phyloP scores from a whole-genome alignment of 2,113 vertebrate species.

The Nematolebias whitei region DNA sequence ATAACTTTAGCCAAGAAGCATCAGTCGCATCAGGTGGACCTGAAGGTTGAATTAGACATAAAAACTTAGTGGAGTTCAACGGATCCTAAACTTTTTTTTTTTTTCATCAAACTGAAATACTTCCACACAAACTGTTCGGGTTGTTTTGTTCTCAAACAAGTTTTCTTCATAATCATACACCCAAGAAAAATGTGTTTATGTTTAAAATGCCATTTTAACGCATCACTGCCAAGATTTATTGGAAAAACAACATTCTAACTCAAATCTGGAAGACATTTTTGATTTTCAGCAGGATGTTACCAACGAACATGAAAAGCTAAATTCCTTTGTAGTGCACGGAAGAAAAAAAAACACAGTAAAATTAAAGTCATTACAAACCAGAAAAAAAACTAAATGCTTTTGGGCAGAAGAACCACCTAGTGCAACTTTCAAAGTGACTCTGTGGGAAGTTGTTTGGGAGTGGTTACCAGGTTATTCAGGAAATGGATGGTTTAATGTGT shows the following conservation, averaged over 20 bases:
- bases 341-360: background rate
- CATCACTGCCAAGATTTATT: background rate
- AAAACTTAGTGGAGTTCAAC: background rate
- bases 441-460: background rate
- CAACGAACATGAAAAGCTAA: background rate
- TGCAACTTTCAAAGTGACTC: background rate
- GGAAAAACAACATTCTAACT: background rate
- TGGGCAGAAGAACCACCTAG: background rate
- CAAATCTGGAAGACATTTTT: background rate
- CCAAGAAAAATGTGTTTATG: background rate
- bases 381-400: background rate
- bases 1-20: background rate
- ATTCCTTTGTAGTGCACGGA: background rate
- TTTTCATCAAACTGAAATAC: background rate
- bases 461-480: background rate
- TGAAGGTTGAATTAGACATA: constrained; percentile 5
- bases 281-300: background rate
- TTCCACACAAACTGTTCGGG: background rate
- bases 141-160: background rate
- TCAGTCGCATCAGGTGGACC: constrained; percentile 13
- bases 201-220: background rate
- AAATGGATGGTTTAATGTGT: background rate
- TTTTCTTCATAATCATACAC: too few relatives aligned
- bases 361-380: background rate
- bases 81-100: fast-evolving